A percentile compares a stretch with the other conserved stretches of the same genome.
Conservation (phyloP, 2,797 vertebrate genomes). For the Gallinago stenura region DNA sequence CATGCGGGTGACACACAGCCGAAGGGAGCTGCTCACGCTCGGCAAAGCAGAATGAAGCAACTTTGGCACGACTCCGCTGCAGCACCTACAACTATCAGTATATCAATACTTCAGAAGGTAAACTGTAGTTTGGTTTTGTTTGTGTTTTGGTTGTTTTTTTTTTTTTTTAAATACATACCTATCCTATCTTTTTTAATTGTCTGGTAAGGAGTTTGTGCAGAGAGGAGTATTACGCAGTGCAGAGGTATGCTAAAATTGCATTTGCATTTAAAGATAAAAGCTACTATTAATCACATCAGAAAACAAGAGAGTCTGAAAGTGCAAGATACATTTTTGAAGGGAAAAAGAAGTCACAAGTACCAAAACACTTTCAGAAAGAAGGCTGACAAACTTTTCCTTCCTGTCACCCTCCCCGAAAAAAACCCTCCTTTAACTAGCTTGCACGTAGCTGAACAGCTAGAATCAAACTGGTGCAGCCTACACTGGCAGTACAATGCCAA, state of each 20-base stretch:
- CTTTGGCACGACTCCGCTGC: neutral
- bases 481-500: neutral
- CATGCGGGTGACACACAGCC: neutral
- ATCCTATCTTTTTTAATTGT: neutral
- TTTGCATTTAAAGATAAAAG: constrained; percentile 49
- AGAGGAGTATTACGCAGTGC: neutral
- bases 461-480: neutral
- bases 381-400: constrained; percentile 35
- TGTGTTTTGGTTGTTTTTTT: neutral
- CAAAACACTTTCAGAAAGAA: constrained; percentile 45
- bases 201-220: neutral
- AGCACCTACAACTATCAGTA: neutral
- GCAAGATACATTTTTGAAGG: neutral
- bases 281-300: constrained; percentile 16
- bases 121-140: neutral
- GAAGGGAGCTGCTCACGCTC: neutral
- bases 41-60: neutral
- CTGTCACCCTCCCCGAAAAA: neutral
- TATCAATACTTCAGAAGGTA: neutral
- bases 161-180: neutral
- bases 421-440: neutral
- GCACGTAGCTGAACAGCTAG: constrained; percentile 9
- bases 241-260: neutral
- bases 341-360: neutral
- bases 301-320: neutral